Evolutionary conservation across 2,888 invertebrate genomes (phyloP).

Genomic region (Apocheima hispidaria): DNA sequence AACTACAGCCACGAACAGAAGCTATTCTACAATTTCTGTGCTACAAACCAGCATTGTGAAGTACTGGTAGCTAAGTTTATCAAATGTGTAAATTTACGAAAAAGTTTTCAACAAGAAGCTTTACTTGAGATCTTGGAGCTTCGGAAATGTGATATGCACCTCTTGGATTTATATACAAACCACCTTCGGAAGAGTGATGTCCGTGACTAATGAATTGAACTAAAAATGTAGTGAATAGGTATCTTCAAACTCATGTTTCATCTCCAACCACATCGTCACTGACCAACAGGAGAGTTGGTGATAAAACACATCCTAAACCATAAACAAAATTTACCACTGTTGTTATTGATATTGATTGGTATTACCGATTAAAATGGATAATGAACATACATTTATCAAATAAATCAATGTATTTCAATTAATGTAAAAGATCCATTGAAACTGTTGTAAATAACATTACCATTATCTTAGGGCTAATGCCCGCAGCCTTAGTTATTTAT

Average conservation of each 20-base stretch:
- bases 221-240: no score
- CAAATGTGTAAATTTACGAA: slow-evolving; percentile 69
- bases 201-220: no score
- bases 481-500: neutral
- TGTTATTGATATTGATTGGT: no score
- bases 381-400: neutral
- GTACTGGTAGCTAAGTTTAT: slow-evolving; percentile 67
- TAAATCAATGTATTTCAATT: neutral
- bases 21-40: slow-evolving; percentile 79
- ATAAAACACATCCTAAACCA: no score
- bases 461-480: neutral
- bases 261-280: no score
- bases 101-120: slow-evolving; percentile 66
- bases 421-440: neutral
- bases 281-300: no score
- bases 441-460: neutral
- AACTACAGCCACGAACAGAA: slow-evolving; percentile 70
- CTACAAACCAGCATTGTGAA: slow-evolving; percentile 65
- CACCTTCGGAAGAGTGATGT: slow-evolving; percentile 48
- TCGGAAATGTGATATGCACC: slow-evolving; percentile 60
- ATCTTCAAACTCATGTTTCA: no score
- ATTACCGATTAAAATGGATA: neutral
- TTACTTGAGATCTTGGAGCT: slow-evolving; percentile 71
- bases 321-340: no score
- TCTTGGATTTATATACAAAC: slow-evolving; percentile 66